Evolutionary conservation across 2,888 invertebrate genomes (phyloP).

Genomic region (Aquatica leii): DNA sequence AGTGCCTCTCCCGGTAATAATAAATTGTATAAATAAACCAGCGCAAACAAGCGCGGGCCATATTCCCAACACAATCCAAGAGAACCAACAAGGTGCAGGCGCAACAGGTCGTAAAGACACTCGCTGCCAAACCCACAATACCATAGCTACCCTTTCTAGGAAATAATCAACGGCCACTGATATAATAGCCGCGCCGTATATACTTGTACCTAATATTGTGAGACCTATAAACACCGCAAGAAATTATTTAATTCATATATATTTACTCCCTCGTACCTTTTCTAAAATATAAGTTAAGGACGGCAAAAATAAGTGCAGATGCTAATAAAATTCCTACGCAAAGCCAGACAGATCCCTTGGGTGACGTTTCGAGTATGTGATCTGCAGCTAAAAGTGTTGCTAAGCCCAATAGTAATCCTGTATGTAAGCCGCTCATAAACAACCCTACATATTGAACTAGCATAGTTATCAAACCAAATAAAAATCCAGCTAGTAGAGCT

Average conservation of each 20-base stretch:
- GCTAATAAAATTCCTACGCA: conserved; percentile 74
- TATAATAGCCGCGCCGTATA: conserved; percentile 80
- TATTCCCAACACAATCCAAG: conserved; percentile 76
- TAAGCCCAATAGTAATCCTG: conserved; percentile 72
- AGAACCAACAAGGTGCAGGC: conserved; percentile 72
- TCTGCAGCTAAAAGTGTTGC: conserved; percentile 68
- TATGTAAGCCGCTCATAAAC: conserved; percentile 82
- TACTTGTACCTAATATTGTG: conserved; percentile 76
- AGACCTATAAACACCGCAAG: conserved; percentile 61
- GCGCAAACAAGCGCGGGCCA: conserved; percentile 77
- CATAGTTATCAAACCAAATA: conserved; percentile 83
- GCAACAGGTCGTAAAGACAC: conserved; percentile 67
- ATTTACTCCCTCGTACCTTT: conserved; percentile 64
- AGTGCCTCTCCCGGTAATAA: conserved; percentile 73
- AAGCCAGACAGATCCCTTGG: conserved; percentile 68
- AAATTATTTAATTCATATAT: background rate
- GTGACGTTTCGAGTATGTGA: conserved; percentile 67
- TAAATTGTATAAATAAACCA: conserved; percentile 74
- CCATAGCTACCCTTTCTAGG: conserved; percentile 74
- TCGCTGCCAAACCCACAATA: conserved; percentile 76
- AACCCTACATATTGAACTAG: conserved; percentile 83
- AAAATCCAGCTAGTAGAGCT: conserved; percentile 75
- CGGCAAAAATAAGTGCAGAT: conserved; percentile 73
- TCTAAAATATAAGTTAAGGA: conserved; percentile 78
- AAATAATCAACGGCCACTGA: conserved; percentile 78